Conservation (phyloP, 2,113 vertebrate genomes). For the Tretioscincus oriximinensis region DNA sequence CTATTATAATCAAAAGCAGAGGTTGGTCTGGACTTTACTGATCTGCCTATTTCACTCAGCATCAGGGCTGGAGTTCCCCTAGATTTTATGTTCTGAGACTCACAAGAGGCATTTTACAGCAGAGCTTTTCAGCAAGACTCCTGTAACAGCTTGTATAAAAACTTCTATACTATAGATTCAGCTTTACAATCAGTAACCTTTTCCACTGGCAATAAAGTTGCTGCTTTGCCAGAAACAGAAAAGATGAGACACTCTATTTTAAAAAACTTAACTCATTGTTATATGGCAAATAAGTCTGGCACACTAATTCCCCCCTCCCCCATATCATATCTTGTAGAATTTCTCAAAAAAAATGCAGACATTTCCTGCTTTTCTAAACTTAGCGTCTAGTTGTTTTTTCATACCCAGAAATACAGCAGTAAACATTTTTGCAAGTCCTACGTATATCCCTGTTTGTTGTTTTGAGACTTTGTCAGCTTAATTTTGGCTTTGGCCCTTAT, state of each 20-base stretch:
- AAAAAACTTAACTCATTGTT: not conserved
- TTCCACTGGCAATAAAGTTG: not conserved
- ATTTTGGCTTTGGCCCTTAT: too few species aligned
- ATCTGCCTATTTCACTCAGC: not conserved
- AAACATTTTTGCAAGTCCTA: not conserved
- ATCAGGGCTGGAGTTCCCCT: not conserved
- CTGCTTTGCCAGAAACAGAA: rapidly evolving
- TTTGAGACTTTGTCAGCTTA: too few species aligned
- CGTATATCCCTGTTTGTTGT: too few species aligned
- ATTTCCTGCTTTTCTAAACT: not conserved
- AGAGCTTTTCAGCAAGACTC: not conserved
- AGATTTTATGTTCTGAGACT: not conserved
- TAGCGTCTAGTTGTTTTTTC: too few species aligned
- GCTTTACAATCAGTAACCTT: not conserved
- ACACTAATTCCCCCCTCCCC: not conserved
- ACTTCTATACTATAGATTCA: rapidly evolving
- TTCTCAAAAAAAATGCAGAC: rapidly evolving
- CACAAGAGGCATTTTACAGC: not conserved
- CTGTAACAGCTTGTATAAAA: not conserved
- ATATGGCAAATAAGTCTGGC: not conserved
- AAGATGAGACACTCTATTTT: not conserved
- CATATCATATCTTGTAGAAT: too few species aligned
- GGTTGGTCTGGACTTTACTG: slow-evolving; percentile 14
- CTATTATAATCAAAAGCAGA: slow-evolving; percentile 37
- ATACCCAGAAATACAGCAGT: rapidly evolving